Conservation (phyloP, 2,113 vertebrate species). For the Brachyhypopomus gauderio region DNA sequence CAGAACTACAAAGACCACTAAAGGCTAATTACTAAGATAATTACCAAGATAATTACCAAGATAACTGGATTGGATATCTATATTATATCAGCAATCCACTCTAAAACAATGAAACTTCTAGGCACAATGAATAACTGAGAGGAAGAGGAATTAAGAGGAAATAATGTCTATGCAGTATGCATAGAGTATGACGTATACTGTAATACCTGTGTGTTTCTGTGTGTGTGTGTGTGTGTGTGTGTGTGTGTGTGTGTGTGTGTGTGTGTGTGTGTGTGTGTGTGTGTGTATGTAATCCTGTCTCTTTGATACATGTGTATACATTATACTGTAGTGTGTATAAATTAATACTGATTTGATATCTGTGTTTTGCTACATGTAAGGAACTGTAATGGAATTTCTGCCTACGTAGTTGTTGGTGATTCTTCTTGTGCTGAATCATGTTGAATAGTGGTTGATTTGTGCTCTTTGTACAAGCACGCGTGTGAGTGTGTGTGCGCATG, state of each 20-base stretch:
- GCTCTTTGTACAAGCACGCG: background rate
- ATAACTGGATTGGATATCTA: slow-evolving; percentile 32
- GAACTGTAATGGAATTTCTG: background rate
- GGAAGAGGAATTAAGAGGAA: background rate
- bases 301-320: background rate
- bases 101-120: background rate
- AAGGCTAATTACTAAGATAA: slow-evolving; percentile 48
- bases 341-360: background rate
- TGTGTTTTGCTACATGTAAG: background rate
- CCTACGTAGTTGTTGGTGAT: background rate
- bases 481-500: slow-evolving; percentile 7
- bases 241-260: background rate
- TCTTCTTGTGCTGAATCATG: background rate
- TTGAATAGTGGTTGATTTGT: slow-evolving; percentile 32
- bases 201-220: background rate
- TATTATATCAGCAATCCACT: slow-evolving; percentile 34
- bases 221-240: slow-evolving; percentile 1
- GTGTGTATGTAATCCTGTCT: background rate
- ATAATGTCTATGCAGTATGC: background rate
- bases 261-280: background rate
- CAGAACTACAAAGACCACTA: slow-evolving; percentile 2
- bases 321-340: background rate
- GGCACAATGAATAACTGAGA: background rate
- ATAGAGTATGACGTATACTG: background rate
- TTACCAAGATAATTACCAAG: slow-evolving; percentile 35